These are phyloP conservation scores for Sebastes itinus DNA, from an alignment of 2,797 vertebrate species.

Conservation along the genomic window DNA sequence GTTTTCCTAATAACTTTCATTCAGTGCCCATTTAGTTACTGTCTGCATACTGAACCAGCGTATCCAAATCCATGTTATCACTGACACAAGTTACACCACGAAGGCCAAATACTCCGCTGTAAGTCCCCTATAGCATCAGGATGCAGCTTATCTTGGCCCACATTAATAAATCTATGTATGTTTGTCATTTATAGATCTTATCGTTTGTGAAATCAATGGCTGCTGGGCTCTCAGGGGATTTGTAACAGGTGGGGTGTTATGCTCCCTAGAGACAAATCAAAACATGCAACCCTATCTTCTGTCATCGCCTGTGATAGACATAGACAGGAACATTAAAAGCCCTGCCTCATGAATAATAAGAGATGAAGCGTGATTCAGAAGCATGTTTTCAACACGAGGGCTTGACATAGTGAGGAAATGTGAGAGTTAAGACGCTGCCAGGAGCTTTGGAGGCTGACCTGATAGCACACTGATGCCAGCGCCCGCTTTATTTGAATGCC, in stretches of 20 bases:
- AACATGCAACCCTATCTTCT: constrained; percentile 11
- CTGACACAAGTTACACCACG: neutral
- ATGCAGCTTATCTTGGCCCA: constrained; percentile 20
- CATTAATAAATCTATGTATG: constrained; percentile 34
- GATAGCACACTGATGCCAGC: constrained; percentile 31
- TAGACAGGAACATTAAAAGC: constrained; percentile 18
- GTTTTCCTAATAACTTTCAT: constrained; percentile 67
- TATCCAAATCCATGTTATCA: neutral
- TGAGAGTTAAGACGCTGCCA: constrained; percentile 46
- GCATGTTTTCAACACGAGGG: constrained; percentile 26
- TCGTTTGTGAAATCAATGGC: constrained; percentile 18
- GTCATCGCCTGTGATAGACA: constrained; percentile 1
- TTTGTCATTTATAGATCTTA: constrained; percentile 36
- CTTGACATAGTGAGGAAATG: constrained; percentile 16
- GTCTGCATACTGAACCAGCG: constrained; percentile 9
- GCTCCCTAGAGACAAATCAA: constrained; percentile 13
- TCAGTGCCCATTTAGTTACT: constrained; percentile 49
- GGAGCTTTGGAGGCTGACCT: constrained; percentile 45
- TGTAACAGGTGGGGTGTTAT: neutral
- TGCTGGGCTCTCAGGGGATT: constrained; percentile 9
- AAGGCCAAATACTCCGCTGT: constrained; percentile 14
- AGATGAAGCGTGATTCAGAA: constrained; percentile 37
- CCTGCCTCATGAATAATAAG: constrained; percentile 35
- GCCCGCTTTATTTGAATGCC: constrained; percentile 16
- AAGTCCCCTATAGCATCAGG: constrained; percentile 7